A percentile compares a stretch with the other conserved stretches of the same genome.
Evolutionary conservation across 2,113 vertebrate species (phyloP).

Genomic region (Onychorhynchus coronatus): DNA sequence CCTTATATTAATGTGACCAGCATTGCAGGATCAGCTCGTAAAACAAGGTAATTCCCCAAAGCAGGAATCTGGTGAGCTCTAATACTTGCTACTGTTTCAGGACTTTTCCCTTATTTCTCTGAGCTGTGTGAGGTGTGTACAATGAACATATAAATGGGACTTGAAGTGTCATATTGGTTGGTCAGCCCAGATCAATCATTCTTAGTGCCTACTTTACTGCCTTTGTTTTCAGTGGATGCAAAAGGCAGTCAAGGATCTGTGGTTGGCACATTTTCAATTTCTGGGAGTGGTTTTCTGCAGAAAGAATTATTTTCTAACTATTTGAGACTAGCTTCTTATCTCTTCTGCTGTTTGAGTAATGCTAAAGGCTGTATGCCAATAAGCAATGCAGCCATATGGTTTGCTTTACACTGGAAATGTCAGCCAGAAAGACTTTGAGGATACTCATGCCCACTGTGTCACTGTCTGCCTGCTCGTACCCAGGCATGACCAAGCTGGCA

Average conservation of each 20-base stretch:
- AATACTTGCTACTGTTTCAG: not conserved
- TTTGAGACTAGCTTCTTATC: not conserved
- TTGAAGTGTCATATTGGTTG: not conserved
- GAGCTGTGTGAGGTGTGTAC: not conserved
- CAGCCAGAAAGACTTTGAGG: conserved; percentile 1
- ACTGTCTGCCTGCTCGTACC: not conserved
- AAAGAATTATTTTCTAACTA: not conserved
- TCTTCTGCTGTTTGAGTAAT: not conserved
- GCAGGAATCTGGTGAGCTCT: not conserved
- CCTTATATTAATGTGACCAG: not conserved
- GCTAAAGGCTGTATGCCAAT: not conserved
- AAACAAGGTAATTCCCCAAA: not conserved
- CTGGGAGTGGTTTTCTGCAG: not conserved
- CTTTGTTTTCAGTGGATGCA: not conserved
- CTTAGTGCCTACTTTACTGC: not conserved
- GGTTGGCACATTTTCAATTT: not conserved
- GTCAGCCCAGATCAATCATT: not conserved
- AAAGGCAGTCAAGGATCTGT: not conserved
- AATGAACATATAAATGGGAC: not conserved
- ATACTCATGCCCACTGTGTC: not conserved
- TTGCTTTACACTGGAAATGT: conserved; percentile 3
- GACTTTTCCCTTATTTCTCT: not conserved
- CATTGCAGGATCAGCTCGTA: not conserved
- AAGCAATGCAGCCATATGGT: not conserved
- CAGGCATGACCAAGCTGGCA: not conserved